A percentile compares a stretch with the other conserved stretches of the same genome.
These are phyloP conservation scores for Trichogramma dendrolimi DNA, from an alignment of 2,888 invertebrate genomes.

Conservation along the genomic window DNA sequence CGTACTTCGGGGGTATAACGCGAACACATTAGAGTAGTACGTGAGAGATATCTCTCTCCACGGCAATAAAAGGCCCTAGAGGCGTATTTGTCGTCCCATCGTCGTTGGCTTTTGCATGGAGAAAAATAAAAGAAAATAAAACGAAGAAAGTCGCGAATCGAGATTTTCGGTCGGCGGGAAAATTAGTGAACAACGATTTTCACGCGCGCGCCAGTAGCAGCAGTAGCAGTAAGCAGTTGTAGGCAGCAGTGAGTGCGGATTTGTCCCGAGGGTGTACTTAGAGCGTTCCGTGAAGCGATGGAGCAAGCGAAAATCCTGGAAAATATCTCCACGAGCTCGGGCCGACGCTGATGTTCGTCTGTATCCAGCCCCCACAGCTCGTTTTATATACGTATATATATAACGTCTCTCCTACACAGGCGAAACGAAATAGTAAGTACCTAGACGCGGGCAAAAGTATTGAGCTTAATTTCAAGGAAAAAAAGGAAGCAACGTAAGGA, in stretches of 20 bases:
- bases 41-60: too few species aligned
- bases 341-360: background rate
- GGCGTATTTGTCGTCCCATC: too few species aligned
- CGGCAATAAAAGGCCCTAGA: too few species aligned
- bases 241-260: slow-evolving; percentile 41
- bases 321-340: slow-evolving; percentile 32
- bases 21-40: too few species aligned
- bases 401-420: too few species aligned
- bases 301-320: slow-evolving; percentile 33
- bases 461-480: too few species aligned
- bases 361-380: slow-evolving; percentile 6
- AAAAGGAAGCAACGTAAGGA: too few species aligned
- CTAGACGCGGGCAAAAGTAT: too few species aligned
- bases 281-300: slow-evolving; percentile 22
- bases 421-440: too few species aligned
- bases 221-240: slow-evolving; percentile 30
- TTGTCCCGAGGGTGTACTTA: slow-evolving; percentile 47
- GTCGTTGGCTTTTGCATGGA: slow-evolving; percentile 11
- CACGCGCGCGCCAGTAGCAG: slow-evolving; percentile 16
- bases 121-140: slow-evolving; percentile 34
- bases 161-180: slow-evolving; percentile 30
- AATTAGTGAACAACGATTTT: slow-evolving; percentile 31
- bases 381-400: too few species aligned
- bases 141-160: slow-evolving; percentile 23
- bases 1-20: too few species aligned